Conservation (phyloP, 2,797 vertebrate genomes). For the Manis pentadactyla region DNA sequence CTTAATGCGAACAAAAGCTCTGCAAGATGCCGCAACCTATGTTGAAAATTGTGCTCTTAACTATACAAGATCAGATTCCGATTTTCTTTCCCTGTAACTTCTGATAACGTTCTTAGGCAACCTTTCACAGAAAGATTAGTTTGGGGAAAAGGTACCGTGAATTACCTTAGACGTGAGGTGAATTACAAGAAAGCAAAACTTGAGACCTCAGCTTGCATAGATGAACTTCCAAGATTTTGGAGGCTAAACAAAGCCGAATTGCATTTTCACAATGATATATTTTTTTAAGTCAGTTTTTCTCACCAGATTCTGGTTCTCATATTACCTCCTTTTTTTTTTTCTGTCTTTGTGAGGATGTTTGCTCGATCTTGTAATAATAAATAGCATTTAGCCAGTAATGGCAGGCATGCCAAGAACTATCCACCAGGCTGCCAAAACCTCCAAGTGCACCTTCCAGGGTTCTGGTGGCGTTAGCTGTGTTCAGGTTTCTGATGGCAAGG, state of each 20-base stretch:
- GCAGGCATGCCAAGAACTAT: not conserved
- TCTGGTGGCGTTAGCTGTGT: not conserved
- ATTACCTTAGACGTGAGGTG: not conserved
- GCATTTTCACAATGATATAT: not conserved
- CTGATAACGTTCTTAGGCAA: not conserved
- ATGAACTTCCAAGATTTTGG: not conserved
- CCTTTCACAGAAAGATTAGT: not conserved
- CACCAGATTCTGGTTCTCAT: not conserved
- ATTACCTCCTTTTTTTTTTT: not conserved
- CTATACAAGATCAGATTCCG: not conserved
- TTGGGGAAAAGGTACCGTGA: not conserved
- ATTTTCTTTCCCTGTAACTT: not conserved
- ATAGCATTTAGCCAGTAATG: conserved; percentile 41
- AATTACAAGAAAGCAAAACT: not conserved
- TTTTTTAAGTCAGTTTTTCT: not conserved
- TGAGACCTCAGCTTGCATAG: not conserved
- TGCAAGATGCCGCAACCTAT: not conserved
- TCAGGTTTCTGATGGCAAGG: conserved; percentile 2
- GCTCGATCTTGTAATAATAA: conserved; percentile 46
- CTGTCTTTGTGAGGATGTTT: not conserved
- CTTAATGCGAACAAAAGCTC: not conserved
- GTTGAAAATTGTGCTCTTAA: not conserved
- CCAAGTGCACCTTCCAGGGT: not conserved
- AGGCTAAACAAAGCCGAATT: not conserved
- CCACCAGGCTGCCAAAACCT: not conserved